Evolutionary conservation across 2,888 invertebrate species (phyloP), one percentile per base, ranked within the genome.

Genomic region (Meteorus cinctellus): DNA sequence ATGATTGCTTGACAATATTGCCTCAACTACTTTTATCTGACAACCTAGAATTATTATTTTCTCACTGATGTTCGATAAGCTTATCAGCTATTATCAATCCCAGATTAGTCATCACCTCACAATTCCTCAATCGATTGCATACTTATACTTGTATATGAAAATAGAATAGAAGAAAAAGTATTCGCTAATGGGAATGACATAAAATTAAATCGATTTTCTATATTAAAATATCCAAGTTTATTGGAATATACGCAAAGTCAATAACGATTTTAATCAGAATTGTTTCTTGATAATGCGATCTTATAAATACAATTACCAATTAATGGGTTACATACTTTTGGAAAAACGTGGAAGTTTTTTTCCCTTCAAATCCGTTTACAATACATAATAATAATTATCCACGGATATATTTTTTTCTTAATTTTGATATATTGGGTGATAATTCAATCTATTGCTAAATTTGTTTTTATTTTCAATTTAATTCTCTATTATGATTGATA

Each of bases 191-290:
- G 19, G 6, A n/a, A 19, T n/a, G 19, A 55, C 1, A 24, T 19
- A 24, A 12, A 12, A 19, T 55, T 55, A 8, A 2, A 19, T 19
- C 4, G 19, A 4, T n/a, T 48, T 55, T 55, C 8, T n/a, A 8
- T 55, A 55, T 55, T 55, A 24, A 55, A 55, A 55, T 55, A 55
- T 55, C n/a, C 55, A 55, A 19, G n/a, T 55, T 55, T 24, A 55
- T 19, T 55, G 24, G 19, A 24, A n/a, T 19, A 10, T 55, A 19
- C 5, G 5, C 0, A 55, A 55, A 55, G 8, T 8, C 5, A 55
- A 55, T 19, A 1, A 8, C 6, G 8, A 4, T 55, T 19, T 8
- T 55, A 4, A 55, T 19, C 2, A 5, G 19, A n/a, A 8, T 41
- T 41, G 5, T 55, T 55, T 19, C 19, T 55, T 19, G 6, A 55